These are phyloP conservation scores for Dendrolimus punctatus DNA, from an alignment of 1,140 invertebrate species.

Conservation along the genomic window DNA sequence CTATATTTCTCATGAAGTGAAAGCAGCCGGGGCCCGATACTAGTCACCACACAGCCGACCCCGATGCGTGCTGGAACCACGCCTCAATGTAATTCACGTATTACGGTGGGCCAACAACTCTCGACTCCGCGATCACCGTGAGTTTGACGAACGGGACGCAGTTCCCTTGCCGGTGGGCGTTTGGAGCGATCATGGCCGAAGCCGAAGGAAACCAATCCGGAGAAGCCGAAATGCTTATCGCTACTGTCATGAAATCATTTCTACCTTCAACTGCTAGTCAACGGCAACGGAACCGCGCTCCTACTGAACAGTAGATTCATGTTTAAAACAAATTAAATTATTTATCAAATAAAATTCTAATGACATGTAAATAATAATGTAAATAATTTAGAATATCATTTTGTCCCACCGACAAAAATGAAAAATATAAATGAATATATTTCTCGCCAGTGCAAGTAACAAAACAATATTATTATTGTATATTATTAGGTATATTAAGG, in stretches of 20 bases:
- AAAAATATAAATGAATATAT: neutral
- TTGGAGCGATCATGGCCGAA: too few relatives aligned
- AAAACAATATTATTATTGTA: too few relatives aligned
- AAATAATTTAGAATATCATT: slow-evolving; percentile 56
- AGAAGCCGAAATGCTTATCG: too few relatives aligned
- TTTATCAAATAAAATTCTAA: slow-evolving; percentile 44
- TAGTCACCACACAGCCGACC: slow-evolving; percentile 45
- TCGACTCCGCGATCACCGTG: slow-evolving; percentile 8
- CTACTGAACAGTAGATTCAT: slow-evolving; percentile 25
- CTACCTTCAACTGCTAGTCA: too few relatives aligned
- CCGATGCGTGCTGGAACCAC: slow-evolving; percentile 48
- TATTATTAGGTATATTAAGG: too few relatives aligned
- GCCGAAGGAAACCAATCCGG: too few relatives aligned
- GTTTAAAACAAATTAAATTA: slow-evolving; percentile 38
- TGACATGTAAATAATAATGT: slow-evolving; percentile 50
- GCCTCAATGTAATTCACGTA: slow-evolving; percentile 18
- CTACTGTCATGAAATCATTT: too few relatives aligned
- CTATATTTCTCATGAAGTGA: slow-evolving; percentile 62
- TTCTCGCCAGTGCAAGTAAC: slow-evolving; percentile 3
- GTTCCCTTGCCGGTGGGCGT: too few relatives aligned
- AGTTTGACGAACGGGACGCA: slow-evolving; percentile 20
- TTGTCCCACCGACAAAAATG: slow-evolving; percentile 49
- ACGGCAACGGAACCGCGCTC: neutral
- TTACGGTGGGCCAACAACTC: slow-evolving; percentile 8
- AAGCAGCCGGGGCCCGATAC: slow-evolving; percentile 30